These are phyloP conservation scores for Agriotes lineatus DNA, from an alignment of 2,888 invertebrate species.

Conservation along the genomic window DNA sequence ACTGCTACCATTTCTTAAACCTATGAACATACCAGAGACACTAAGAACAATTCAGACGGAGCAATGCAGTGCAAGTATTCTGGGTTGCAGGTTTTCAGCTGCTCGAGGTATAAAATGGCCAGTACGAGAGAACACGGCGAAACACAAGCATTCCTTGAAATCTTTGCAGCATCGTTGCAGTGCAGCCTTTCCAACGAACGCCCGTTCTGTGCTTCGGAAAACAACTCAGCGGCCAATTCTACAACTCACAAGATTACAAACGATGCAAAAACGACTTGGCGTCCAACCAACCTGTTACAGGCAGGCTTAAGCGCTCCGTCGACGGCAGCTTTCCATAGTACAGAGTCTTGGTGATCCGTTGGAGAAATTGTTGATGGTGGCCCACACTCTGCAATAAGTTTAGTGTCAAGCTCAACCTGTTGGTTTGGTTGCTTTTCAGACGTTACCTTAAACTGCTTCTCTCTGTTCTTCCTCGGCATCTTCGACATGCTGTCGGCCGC, in stretches of 20 bases:
- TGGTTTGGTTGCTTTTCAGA: neutral
- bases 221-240: constrained; percentile 88
- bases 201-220: constrained; percentile 82
- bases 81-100: constrained; percentile 84
- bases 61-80: constrained; percentile 86
- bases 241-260: constrained; percentile 54
- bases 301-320: constrained; percentile 79
- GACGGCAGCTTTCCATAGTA: constrained; percentile 88
- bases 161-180: constrained; percentile 80
- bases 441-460: constrained; percentile 54
- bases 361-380: constrained; percentile 82
- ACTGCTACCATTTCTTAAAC: too few species aligned
- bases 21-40: constrained; percentile 91
- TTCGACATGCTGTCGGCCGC: constrained; percentile 54
- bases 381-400: constrained; percentile 70
- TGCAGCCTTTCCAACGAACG: constrained; percentile 83
- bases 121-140: constrained; percentile 94
- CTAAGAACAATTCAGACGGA: constrained; percentile 93
- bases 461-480: constrained; percentile 54
- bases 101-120: constrained; percentile 93
- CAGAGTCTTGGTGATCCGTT: constrained; percentile 87
- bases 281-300: constrained; percentile 82
- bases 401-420: neutral
- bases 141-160: constrained; percentile 84
- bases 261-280: neutral